These are phyloP conservation scores for Actinostola sp. DNA, from an alignment of 92 coral and sea anemone genomes.

Conservation along the genomic window DNA sequence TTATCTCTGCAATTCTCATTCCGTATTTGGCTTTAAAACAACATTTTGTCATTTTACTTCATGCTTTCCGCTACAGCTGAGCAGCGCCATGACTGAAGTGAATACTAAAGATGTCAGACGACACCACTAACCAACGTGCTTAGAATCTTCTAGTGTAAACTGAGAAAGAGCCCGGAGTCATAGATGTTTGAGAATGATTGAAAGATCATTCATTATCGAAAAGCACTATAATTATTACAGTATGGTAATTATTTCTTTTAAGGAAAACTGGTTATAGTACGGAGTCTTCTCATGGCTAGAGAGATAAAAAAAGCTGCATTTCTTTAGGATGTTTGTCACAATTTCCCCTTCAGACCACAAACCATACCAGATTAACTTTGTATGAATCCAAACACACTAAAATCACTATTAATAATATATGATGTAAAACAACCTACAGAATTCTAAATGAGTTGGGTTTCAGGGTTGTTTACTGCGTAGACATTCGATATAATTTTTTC, in stretches of 20 bases:
- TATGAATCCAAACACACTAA: neutral
- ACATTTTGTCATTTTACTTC: neutral
- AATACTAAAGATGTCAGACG: too few species aligned
- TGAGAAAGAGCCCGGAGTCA: neutral
- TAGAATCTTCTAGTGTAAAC: neutral
- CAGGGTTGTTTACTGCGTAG: neutral
- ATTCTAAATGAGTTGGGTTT: neutral
- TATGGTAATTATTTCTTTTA: too few species aligned
- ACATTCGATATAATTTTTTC: too few species aligned
- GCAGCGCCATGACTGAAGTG: too few species aligned
- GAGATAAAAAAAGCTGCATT: too few species aligned
- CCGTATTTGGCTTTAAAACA: neutral
- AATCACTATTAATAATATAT: constrained; percentile 6
- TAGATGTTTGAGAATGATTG: too few species aligned
- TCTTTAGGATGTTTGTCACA: neutral
- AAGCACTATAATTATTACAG: too few species aligned
- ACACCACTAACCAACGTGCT: too few species aligned
- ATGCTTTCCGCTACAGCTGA: constrained; percentile 1
- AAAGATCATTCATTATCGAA: too few species aligned
- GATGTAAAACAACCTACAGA: neutral
- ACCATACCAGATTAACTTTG: neutral
- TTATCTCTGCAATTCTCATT: neutral
- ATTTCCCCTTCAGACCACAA: neutral
- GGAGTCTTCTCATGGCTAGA: too few species aligned
- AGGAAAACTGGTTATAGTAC: too few species aligned